Evolutionary conservation across 2,113 vertebrate genomes (phyloP).

Genomic region (Enhydra lutris): DNA sequence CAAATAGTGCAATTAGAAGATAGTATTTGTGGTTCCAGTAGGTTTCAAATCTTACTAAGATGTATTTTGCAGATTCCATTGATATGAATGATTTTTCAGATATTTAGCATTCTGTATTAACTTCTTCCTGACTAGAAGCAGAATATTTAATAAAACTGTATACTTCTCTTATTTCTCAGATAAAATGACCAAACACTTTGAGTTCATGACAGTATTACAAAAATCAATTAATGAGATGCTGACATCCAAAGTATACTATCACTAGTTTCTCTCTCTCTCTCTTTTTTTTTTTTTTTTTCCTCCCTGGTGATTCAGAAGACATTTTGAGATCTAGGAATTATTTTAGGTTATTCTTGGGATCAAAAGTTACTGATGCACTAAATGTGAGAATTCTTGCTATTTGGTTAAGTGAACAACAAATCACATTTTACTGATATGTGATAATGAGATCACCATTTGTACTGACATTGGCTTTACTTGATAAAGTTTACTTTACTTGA

Average conservation of each 20-base stretch:
- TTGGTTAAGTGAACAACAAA: not conserved
- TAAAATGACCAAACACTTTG: not conserved
- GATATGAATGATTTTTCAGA: not conserved
- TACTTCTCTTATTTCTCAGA: not conserved
- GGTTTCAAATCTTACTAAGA: not conserved
- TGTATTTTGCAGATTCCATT: not conserved
- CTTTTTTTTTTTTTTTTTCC: rapidly evolving
- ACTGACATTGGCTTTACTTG: not conserved
- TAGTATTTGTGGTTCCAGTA: not conserved
- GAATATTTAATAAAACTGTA: not conserved
- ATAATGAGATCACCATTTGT: not conserved
- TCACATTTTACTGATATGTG: not conserved
- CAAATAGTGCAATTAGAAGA: not conserved
- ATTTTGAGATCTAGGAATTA: not conserved
- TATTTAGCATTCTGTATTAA: not conserved
- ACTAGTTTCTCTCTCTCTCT: not conserved
- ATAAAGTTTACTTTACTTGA: not conserved
- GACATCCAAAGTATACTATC: not conserved
- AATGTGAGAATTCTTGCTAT: not conserved
- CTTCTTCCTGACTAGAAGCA: not conserved
- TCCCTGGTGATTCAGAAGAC: not conserved
- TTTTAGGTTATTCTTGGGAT: not conserved
- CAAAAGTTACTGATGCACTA: not conserved
- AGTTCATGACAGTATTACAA: not conserved
- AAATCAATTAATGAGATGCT: not conserved